Conservation (phyloP, 2,113 vertebrate genomes). For the Xiphophorus hellerii region DNA sequence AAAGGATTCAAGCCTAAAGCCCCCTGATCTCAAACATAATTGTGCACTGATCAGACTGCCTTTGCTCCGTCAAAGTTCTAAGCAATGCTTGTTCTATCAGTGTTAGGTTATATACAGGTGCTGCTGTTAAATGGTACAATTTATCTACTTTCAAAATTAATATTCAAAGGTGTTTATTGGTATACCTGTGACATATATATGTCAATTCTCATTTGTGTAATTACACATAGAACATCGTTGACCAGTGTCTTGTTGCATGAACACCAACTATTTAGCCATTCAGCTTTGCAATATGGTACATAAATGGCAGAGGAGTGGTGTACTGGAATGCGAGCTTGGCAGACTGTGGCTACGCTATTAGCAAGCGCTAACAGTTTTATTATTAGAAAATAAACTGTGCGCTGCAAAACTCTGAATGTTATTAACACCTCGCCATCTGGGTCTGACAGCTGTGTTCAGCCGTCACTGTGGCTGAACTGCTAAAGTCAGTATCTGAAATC, state of each 20-base stretch:
- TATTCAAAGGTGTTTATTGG: slow-evolving; percentile 1
- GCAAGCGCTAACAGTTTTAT: slow-evolving; percentile 81
- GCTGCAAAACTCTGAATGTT: slow-evolving; percentile 76
- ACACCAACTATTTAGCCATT: slow-evolving; percentile 39
- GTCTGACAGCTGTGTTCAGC: slow-evolving; percentile 77
- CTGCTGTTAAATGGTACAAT: background rate
- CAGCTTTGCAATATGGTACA: slow-evolving; percentile 42
- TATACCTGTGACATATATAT: slow-evolving; percentile 20
- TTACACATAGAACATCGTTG: slow-evolving; percentile 35
- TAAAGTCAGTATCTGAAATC: slow-evolving; percentile 69
- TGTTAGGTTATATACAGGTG: background rate
- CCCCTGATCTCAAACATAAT: slow-evolving; percentile 9
- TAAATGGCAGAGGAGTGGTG: slow-evolving; percentile 66
- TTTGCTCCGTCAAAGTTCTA: background rate
- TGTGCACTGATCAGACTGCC: background rate
- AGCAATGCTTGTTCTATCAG: background rate
- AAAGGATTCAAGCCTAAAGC: background rate
- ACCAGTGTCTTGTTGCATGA: slow-evolving; percentile 20
- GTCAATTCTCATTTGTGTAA: slow-evolving; percentile 48
- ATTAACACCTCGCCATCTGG: slow-evolving; percentile 79
- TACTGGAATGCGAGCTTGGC: slow-evolving; percentile 70
- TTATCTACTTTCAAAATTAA: background rate
- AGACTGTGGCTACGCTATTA: slow-evolving; percentile 72
- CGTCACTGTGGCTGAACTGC: slow-evolving; percentile 67
- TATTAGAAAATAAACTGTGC: slow-evolving; percentile 81